A percentile compares a stretch with the other conserved stretches of the same genome.
phyloP scores from a whole-genome alignment of 2,888 invertebrate species.

The Yponomeuta plumbellus region DNA sequence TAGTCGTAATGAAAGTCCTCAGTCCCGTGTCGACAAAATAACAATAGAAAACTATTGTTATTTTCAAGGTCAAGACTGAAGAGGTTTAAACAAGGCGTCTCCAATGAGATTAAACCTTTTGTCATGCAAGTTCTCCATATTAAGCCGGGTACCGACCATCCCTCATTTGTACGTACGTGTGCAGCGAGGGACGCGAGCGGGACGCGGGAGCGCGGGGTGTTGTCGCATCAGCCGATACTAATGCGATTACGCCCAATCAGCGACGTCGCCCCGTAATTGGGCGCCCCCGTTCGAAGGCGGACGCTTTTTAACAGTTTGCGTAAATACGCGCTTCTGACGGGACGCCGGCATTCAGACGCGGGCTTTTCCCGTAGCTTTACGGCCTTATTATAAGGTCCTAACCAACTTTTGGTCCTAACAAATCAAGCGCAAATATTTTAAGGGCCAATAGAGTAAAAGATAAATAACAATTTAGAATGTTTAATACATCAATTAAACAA shows the following conservation, averaged over 20 bases:
- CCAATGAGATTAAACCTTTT: no score
- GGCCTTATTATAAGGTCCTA: neutral
- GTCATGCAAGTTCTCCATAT: no score
- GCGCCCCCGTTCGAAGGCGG: constrained; percentile 65
- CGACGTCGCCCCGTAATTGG: constrained; percentile 71
- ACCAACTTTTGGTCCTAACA: no score
- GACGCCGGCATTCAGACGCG: neutral
- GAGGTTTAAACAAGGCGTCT: no score
- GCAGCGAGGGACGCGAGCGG: constrained; percentile 8
- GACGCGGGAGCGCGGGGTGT: constrained; percentile 15
- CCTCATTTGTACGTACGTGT: neutral
- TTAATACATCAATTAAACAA: no score
- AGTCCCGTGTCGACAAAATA: no score
- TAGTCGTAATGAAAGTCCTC: no score
- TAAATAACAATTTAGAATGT: no score
- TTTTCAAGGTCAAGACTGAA: no score
- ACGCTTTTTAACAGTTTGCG: constrained; percentile 68
- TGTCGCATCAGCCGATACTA: constrained; percentile 60
- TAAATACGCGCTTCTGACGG: constrained; percentile 46
- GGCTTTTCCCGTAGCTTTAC: neutral
- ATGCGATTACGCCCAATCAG: constrained; percentile 75
- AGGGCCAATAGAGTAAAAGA: no score
- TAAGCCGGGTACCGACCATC: neutral
- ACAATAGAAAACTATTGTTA: no score
- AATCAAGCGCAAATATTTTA: no score